Base-by-base conservation (phyloP, 2,113 vertebrate species). In the Pampusana beccarii region DNA sequence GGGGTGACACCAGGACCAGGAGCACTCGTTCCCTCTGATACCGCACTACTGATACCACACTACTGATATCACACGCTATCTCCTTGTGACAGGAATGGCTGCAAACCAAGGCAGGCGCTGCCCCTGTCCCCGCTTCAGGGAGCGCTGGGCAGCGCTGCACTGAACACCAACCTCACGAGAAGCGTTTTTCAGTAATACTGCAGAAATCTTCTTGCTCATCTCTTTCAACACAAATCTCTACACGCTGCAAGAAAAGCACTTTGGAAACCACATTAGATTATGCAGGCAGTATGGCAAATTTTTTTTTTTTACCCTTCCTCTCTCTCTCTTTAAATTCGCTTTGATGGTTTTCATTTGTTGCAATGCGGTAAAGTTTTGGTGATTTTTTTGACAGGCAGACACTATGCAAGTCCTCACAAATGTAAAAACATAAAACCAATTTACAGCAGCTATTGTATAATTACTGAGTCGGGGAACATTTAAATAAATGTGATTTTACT, bases 61-160 rank as follows among this genome's bases (percentile, higher is more conserved):
- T n/a, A n/a, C n/a, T n/a, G n/a, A n/a, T n/a, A n/a, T n/a, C n/a
- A n/a, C 38, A 38, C 38, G 38, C 38, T 38, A 38, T 31, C 31
- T 17, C 36, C 56, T 33, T 2, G 65, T 2, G 62, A 48, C 86
- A 75, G 40, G 28, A 77, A 7, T 5, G 58, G 65, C 38, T 64
- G 42, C 29, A 34, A 5, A 71, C 11, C 53, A 13, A 16, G 12
- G 60, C 2, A 50, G 72, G 29, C 31, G 2, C 36, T 33, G 50
- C 3, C 18, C 11, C 21, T 2, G 5, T 28, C 38, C 64, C 51
- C 15, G 40, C 26, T 13, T 13, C 29, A 2, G 4, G 16, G 53
- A 25, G 21, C 53, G 2, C 1, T 23, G 1, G 2, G 40, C 54
- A 66, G 25, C 0, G 0, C 62, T 2, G 44, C 5, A 1, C 25